These are phyloP conservation scores for Eupithecia pulchellata DNA, from an alignment of 2,888 invertebrate genomes.

Conservation along the genomic window DNA sequence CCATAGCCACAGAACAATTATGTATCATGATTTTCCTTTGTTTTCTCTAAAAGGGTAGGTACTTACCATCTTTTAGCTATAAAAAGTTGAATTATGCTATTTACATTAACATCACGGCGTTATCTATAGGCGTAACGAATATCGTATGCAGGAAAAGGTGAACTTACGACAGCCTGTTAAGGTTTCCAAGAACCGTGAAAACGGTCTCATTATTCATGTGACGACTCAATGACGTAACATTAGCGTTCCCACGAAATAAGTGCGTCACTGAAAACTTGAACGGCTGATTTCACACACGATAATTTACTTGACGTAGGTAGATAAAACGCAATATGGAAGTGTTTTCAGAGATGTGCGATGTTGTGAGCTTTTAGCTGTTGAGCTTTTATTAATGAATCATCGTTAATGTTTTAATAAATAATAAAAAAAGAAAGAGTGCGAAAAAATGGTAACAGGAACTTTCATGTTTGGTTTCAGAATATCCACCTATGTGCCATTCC, in stretches of 20 bases:
- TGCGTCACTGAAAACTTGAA: conserved; percentile 12
- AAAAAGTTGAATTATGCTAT: not conserved
- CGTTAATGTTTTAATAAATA: not conserved
- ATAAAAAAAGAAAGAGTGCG: not conserved
- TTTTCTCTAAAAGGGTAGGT: no score
- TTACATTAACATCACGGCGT: not conserved
- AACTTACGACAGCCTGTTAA: conserved; percentile 23
- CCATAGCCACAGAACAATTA: no score
- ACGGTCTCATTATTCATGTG: conserved; percentile 20
- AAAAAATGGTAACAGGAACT: not conserved
- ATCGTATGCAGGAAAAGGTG: conserved; percentile 25
- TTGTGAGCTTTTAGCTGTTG: not conserved
- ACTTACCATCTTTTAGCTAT: not conserved
- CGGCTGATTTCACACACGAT: not conserved
- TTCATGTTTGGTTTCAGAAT: not conserved
- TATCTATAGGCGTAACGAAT: conserved; percentile 17
- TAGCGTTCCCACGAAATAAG: conserved; percentile 12
- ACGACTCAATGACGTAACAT: conserved; percentile 20
- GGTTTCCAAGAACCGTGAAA: conserved; percentile 29
- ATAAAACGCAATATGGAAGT: not conserved
- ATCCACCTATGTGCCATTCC: not conserved
- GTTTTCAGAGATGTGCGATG: not conserved
- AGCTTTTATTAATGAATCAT: no score
- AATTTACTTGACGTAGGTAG: not conserved
- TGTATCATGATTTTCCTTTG: not conserved